A percentile compares a stretch with the other conserved stretches of the same genome.
These are phyloP conservation scores for Pardalotus punctatus DNA, from an alignment of 2,113 vertebrate genomes.

Conservation along the genomic window DNA sequence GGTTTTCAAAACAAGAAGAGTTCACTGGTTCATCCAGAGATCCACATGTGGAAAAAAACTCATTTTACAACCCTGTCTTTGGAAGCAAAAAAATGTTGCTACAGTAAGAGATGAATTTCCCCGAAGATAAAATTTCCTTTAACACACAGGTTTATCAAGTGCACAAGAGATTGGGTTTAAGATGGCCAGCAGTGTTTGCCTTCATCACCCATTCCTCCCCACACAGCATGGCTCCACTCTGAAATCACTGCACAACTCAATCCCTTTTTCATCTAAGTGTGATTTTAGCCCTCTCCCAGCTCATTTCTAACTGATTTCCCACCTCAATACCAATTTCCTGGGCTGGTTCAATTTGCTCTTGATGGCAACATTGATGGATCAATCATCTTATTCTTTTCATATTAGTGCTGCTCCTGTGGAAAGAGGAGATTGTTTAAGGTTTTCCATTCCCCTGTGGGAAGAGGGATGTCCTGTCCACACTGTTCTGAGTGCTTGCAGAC, in stretches of 20 bases:
- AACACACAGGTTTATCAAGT: neutral
- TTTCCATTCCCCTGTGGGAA: neutral
- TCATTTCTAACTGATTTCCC: neutral
- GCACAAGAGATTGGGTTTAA: neutral
- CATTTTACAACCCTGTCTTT: neutral
- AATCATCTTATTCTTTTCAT: neutral
- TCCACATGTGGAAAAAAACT: neutral
- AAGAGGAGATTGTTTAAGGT: neutral
- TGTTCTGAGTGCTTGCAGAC: neutral
- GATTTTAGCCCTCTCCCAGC: neutral
- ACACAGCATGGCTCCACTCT: fast-evolving
- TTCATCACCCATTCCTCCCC: neutral
- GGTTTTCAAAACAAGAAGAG: neutral
- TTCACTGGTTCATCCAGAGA: neutral
- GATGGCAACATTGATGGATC: neutral
- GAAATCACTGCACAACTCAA: neutral
- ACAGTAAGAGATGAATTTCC: neutral
- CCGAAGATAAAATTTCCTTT: neutral
- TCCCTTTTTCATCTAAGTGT: neutral
- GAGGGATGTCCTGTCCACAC: neutral
- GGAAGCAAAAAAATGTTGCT: neutral
- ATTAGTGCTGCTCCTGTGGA: neutral
- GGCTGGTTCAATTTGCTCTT: neutral
- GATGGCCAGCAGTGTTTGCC: neutral
- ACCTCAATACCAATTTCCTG: neutral